Evolutionary conservation across 2,797 vertebrate genomes (phyloP), one percentile per base, ranked within the genome.

Genomic region (Rhabdophis nuchalis): DNA sequence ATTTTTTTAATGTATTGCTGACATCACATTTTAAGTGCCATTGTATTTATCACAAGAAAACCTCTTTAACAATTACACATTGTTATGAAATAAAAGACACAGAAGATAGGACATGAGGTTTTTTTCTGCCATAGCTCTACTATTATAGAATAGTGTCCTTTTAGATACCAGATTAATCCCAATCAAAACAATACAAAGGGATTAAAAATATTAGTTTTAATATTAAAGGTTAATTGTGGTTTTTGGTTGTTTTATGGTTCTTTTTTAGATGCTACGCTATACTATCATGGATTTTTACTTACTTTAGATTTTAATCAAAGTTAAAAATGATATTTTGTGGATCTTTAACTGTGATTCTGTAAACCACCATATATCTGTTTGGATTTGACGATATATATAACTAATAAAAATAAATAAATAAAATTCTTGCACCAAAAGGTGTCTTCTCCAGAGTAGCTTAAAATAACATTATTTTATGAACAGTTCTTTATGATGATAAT

Each of bases 401-500:
- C 72, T 77, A 23, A 41, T 77, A 77, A 23, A 77, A 77, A 41
- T 77, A 77, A 77, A 77, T 41, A 77, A 82, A 82, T 82, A 82
- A 23, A 20, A 50, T 90, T 14, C 9, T 90, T 77, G 72, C 86
- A 93, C 87, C 93, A 54, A 8, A 94, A 94, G 91, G 93, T 91
- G 27, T 0, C 23, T 95, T 85, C 91, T 86, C 86, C 92, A 29
- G 90, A 60, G 92, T 95, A 95, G 86, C 64, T 93, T 91, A 92
- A 41, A 1, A 91, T 85, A 86, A 60, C 88, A 93, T 94, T 93
- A n/a, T 27, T 0, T 94, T 94, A 46, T 91, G 94, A 97, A 96
- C 96, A 89, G 94, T 90, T 90, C 23, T 50, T 58, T 54, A 97
- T 95, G 96, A 96, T 94, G 87, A 95, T 93, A 60, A 93, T 90